Conservation (phyloP, 2,797 vertebrate species). For the Urophycis tenuis region DNA sequence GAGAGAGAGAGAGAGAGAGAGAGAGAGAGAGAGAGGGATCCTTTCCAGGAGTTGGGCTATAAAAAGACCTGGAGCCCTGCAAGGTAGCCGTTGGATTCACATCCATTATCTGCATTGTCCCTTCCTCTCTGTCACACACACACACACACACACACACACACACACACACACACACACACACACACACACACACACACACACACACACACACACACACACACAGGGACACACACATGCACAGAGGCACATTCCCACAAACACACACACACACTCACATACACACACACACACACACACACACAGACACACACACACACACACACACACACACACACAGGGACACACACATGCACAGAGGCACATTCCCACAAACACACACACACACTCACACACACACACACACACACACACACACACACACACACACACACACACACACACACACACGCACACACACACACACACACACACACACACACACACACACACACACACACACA, state of each 20-base stretch:
- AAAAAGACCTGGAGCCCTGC: constrained; percentile 57
- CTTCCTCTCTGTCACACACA: constrained; percentile 51
- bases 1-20: neutral
- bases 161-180: constrained; percentile 21
- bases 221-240: neutral
- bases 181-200: constrained; percentile 9
- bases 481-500: constrained; percentile 12
- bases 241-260: neutral
- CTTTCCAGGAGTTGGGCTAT: constrained; percentile 58
- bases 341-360: too few relatives aligned
- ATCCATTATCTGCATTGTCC: constrained; percentile 64
- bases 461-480: constrained; percentile 22
- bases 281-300: constrained; percentile 10
- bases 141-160: constrained; percentile 11
- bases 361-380: constrained; percentile 25
- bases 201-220: constrained; percentile 22
- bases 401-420: constrained; percentile 22
- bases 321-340: constrained; percentile 9
- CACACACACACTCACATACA: neutral
- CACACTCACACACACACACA: constrained; percentile 9
- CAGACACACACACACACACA: constrained; percentile 14
- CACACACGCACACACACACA: constrained; percentile 9
- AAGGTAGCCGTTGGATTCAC: constrained; percentile 66
- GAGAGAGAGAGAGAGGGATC: constrained; percentile 26
- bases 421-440: constrained; percentile 29